Conservation (phyloP, 2,113 vertebrate genomes). For the Nothocercus julius region DNA sequence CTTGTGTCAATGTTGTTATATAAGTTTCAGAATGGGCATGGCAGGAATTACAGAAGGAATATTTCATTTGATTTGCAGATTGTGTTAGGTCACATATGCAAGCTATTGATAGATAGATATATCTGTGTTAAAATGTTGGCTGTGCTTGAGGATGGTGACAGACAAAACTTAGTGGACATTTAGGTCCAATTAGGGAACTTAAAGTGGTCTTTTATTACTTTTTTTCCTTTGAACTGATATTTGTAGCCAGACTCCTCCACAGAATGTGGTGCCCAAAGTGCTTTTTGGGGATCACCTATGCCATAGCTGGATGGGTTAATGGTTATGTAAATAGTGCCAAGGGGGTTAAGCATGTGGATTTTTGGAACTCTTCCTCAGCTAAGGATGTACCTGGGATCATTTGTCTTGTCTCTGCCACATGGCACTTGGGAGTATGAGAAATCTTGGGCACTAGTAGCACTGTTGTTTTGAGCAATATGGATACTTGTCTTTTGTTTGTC, state of each 20-base stretch:
- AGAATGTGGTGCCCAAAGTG: neutral
- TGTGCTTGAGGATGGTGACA: neutral
- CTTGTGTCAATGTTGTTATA: neutral
- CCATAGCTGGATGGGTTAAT: neutral
- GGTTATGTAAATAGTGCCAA: neutral
- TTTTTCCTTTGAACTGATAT: neutral
- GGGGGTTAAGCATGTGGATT: neutral
- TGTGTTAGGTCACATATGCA: neutral
- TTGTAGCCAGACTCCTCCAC: neutral
- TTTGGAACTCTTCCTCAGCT: neutral
- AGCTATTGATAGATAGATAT: neutral
- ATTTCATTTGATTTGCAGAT: neutral
- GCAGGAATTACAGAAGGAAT: neutral
- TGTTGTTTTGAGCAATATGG: neutral
- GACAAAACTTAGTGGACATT: neutral
- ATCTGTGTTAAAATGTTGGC: neutral
- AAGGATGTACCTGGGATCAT: neutral
- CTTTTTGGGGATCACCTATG: accelerated
- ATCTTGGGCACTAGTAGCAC: neutral
- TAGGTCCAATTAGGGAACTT: too few relatives aligned
- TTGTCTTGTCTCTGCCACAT: neutral
- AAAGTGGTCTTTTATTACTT: neutral
- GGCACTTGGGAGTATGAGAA: neutral
- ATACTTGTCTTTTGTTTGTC: neutral
- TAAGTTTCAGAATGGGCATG: neutral